These are phyloP conservation scores for Gorsachius goisagi DNA, from an alignment of 2,113 vertebrate genomes.

Conservation along the genomic window DNA sequence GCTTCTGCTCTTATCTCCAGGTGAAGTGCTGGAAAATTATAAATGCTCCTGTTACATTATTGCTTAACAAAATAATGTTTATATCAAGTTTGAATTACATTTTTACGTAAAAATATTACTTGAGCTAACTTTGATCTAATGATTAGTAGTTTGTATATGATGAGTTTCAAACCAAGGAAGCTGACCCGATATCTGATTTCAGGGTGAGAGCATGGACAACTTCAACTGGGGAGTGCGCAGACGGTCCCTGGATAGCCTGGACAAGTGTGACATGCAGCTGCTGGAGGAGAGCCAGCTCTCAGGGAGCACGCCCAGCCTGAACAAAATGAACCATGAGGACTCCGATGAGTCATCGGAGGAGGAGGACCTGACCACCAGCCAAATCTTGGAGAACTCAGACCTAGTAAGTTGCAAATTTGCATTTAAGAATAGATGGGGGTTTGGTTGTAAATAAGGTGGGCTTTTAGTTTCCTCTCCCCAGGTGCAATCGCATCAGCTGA, in stretches of 20 bases:
- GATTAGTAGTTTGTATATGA: neutral
- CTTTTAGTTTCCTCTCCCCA: neutral
- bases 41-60: neutral
- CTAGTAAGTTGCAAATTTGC: conserved; percentile 79
- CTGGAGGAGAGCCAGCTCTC: conserved; percentile 89
- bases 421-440: neutral
- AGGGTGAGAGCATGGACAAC: conserved; percentile 96
- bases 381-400: conserved; percentile 86
- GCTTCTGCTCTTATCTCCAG: conserved; percentile 42
- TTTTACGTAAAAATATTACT: neutral
- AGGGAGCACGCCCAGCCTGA: conserved; percentile 86
- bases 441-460: neutral
- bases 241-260: conserved; percentile 92
- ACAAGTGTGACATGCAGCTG: conserved; percentile 86
- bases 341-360: conserved; percentile 95
- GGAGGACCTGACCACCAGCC: conserved; percentile 88
- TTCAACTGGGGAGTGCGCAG: conserved; percentile 98
- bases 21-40: neutral
- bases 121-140: conserved; percentile 13
- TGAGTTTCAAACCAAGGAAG: neutral
- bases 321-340: conserved; percentile 83
- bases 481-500: neutral
- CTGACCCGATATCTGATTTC: conserved; percentile 52
- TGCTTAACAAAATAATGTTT: conserved; percentile 7
- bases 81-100: neutral